Conservation (phyloP, 2,113 vertebrate genomes). For the Hystrix cristata region DNA sequence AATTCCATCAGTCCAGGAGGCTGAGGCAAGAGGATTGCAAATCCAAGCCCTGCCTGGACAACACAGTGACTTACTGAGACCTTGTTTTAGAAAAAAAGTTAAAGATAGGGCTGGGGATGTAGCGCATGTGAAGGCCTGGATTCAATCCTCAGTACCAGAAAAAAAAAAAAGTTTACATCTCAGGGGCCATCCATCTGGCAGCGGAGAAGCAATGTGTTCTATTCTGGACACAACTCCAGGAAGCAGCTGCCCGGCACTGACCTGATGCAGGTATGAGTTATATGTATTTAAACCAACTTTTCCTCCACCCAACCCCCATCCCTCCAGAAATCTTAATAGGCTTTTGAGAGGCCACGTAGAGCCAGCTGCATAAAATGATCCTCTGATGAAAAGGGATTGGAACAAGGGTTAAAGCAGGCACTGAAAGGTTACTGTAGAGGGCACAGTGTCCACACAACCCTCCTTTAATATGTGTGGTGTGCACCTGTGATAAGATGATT, state of each 20-base stretch:
- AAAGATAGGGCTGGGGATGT: neutral
- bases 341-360: constrained; percentile 90
- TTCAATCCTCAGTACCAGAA: neutral
- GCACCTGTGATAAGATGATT: constrained; percentile 99
- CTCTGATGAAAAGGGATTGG: constrained; percentile 93
- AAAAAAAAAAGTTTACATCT: constrained; percentile 42
- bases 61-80: neutral
- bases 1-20: neutral
- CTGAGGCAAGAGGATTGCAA: neutral
- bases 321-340: constrained; percentile 90
- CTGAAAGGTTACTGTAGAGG: constrained; percentile 94
- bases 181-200: constrained; percentile 32
- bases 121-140: neutral
- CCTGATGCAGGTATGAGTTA: constrained; percentile 87
- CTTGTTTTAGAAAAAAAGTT: neutral
- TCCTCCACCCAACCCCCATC: constrained; percentile 84
- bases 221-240: constrained; percentile 80
- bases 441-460: constrained; percentile 94
- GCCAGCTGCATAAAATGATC: constrained; percentile 90
- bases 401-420: constrained; percentile 95
- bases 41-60: neutral
- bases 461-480: constrained; percentile 97
- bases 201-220: neutral
- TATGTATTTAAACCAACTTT: constrained; percentile 88
- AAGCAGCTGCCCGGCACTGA: constrained; percentile 74